A percentile compares a stretch with the other conserved stretches of the same genome.
phyloP scores from a whole-genome alignment of 1,140 invertebrate genomes.

The Helicoverpa zea region DNA sequence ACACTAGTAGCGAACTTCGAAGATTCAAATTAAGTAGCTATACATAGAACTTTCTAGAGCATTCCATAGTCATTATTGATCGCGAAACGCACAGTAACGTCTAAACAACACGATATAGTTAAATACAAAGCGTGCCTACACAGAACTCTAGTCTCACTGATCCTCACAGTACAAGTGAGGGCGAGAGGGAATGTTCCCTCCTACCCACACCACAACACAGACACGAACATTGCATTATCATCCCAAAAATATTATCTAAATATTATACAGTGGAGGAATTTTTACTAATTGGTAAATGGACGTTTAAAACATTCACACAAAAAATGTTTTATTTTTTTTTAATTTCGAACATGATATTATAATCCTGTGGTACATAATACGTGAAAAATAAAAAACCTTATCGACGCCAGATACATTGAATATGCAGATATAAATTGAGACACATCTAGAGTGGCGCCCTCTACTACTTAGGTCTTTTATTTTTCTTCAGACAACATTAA shows the following conservation, averaged over 20 bases:
- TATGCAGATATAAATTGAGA: neutral
- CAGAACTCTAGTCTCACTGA: slow-evolving; percentile 67
- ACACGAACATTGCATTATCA: slow-evolving; percentile 68
- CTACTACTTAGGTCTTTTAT: neutral
- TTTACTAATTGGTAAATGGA: slow-evolving; percentile 81
- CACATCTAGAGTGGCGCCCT: slow-evolving; percentile 17
- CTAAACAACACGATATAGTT: neutral
- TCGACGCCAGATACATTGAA: neutral
- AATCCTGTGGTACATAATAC: neutral
- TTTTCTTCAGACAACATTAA: slow-evolving; percentile 9
- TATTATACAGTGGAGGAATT: slow-evolving; percentile 85
- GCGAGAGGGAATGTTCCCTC: slow-evolving; percentile 1
- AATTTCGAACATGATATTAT: neutral
- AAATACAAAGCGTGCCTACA: slow-evolving; percentile 1
- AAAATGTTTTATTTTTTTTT: slow-evolving; percentile 41
- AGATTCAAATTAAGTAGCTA: too few relatives aligned
- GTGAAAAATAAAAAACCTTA: slow-evolving; percentile 28
- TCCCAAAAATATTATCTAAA: slow-evolving; percentile 73
- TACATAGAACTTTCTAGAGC: neutral
- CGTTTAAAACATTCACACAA: slow-evolving; percentile 70
- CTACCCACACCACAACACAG: slow-evolving; percentile 10
- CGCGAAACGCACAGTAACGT: neutral
- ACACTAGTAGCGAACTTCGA: too few relatives aligned
- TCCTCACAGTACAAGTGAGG: slow-evolving; percentile 38
- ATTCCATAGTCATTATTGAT: neutral